Conservation (phyloP, 2,888 invertebrate genomes). For the Cybosia mesomella region DNA sequence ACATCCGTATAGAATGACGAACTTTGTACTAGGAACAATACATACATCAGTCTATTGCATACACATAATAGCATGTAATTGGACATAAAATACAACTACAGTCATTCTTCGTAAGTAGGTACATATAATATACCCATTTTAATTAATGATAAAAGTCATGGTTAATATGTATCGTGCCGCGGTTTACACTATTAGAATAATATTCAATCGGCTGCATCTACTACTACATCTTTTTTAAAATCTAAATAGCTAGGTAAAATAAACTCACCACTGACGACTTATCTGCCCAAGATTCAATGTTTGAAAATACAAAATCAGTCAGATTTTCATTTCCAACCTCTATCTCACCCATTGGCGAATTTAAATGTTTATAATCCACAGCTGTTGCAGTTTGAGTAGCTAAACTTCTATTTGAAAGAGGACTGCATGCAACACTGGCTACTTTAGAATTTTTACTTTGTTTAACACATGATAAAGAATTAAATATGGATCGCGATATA, state of each 20-base stretch:
- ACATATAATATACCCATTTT: slow-evolving; percentile 56
- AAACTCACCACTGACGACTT: slow-evolving; percentile 88
- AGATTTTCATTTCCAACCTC: slow-evolving; percentile 86
- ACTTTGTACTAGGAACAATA: slow-evolving; percentile 74
- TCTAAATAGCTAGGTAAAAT: background rate
- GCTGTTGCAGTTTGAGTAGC: slow-evolving; percentile 72
- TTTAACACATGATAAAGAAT: slow-evolving; percentile 57
- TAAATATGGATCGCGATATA: slow-evolving; percentile 74
- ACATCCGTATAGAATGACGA: slow-evolving; percentile 66
- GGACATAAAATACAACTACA: slow-evolving; percentile 45
- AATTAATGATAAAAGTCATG: background rate
- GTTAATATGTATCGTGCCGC: background rate
- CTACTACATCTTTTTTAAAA: background rate
- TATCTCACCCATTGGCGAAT: slow-evolving; percentile 83
- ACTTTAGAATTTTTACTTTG: slow-evolving; percentile 61
- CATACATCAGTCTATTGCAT: slow-evolving; percentile 52
- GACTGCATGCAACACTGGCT: slow-evolving; percentile 45
- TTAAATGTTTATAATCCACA: slow-evolving; percentile 68
- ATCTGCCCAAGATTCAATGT: slow-evolving; percentile 86
- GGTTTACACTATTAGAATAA: too few species aligned
- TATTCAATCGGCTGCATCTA: too few species aligned
- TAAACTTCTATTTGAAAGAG: slow-evolving; percentile 62
- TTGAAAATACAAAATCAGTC: slow-evolving; percentile 87
- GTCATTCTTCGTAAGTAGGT: slow-evolving; percentile 13
- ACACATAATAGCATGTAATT: slow-evolving; percentile 58